Percentiles rank a stretch among this genome's conserved stretches.
Evolutionary conservation across 2,797 vertebrate species (phyloP).

Genomic region (Streptopelia turtur): DNA sequence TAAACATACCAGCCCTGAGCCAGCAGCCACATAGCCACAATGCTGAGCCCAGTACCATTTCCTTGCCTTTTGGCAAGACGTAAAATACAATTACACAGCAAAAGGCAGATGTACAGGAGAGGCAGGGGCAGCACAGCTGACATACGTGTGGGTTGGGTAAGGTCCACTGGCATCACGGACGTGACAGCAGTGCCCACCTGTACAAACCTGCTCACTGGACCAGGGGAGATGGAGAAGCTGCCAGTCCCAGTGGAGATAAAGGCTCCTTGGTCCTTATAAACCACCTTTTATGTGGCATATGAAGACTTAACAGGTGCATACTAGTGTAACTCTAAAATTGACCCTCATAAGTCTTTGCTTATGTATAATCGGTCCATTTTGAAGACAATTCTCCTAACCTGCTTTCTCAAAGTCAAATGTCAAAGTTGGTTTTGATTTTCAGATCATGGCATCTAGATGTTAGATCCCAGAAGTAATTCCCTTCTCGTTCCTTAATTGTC

Average conservation of each 20-base stretch:
- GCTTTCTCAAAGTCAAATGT: neutral
- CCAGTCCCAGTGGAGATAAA: neutral
- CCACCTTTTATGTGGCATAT: neutral
- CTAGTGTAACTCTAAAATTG: neutral
- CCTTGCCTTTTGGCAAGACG: neutral
- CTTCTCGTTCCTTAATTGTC: neutral
- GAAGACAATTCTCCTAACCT: neutral
- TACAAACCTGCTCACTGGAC: neutral
- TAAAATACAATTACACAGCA: neutral
- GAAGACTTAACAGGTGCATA: neutral
- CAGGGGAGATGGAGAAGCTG: neutral
- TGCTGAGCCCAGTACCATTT: neutral
- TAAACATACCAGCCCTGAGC: neutral
- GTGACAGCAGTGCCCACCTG: neutral
- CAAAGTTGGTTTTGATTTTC: neutral
- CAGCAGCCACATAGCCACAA: neutral
- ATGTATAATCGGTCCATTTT: neutral
- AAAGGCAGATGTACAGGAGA: neutral
- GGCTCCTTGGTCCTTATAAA: neutral
- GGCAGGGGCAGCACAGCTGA: neutral
- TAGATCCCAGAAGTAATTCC: slow-evolving; percentile 23
- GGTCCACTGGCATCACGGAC: neutral
- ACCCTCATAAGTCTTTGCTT: neutral
- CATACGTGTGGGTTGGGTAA: rapidly evolving
- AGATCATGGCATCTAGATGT: neutral